Base-by-base conservation (phyloP, 1,140 invertebrate genomes). In the Melitaea cinxia region DNA sequence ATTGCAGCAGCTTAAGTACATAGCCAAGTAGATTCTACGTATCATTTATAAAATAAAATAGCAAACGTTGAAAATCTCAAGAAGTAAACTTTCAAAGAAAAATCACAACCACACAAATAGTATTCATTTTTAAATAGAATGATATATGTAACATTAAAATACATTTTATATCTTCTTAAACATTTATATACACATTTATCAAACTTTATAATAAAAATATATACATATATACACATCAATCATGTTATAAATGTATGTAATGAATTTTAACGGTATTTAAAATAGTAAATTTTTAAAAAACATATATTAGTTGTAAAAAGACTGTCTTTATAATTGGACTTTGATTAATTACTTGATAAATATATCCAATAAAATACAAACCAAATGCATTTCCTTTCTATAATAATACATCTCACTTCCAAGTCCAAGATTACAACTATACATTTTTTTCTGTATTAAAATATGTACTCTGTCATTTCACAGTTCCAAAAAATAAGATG, bases 101-200 rank as follows among this genome's bases (percentile, higher is more conserved):
- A 78, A 66, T 86, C 83, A 86, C 83, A 86, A 86, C 83, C 83
- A 83, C 83, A 17, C 77, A 82, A 42, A 42, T 78, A 84, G 80
- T 80, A 79, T 78, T 76, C 72, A 78, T 78, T 73, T 65, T 70
- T 73, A 75, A 66, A 45, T 74, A 54, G 19, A 33, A 17, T 42
- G 15, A 17, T 42, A 17, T 42, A 19, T 21, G 21, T 23, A 47
- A 10, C 19, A 23, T 23, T 10, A 47, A 47, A 47, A 47, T 42
- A 47, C 21, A 47, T 4, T 21, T 47, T 47, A 19, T 47, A 12
- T 23, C 23, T 19, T 21, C 21, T 47, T 23, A 2, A 19, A 47
- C 9, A 23, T 56, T 14, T 56, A 56, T 39, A 10, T 56, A 56
- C 52, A 55, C 14, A 55, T 55, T 55, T 61, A 61, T 53, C 33